Percentiles rank a stretch among this genome's conserved stretches.
Conservation (phyloP, 1,140 invertebrate genomes). For the Pseudomyrmex concolor region DNA sequence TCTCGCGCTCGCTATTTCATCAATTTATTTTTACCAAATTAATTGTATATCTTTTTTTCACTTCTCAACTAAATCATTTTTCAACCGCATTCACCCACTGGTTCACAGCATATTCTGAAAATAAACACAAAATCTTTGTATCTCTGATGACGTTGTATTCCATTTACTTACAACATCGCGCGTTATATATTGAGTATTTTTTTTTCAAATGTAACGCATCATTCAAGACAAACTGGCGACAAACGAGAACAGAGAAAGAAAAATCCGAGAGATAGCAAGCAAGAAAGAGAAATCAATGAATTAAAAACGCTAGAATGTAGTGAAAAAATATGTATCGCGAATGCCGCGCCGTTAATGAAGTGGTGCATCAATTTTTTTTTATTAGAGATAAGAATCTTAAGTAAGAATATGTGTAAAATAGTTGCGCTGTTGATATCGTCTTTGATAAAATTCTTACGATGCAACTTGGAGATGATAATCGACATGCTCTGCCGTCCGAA, state of each 20-base stretch:
- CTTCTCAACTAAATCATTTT: neutral
- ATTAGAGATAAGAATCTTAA: neutral
- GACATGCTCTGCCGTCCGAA: constrained; percentile 13
- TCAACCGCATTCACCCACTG: neutral
- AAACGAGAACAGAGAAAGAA: neutral
- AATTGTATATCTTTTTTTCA: neutral
- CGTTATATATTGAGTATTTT: neutral
- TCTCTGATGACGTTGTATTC: neutral
- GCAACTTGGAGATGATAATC: constrained; percentile 28
- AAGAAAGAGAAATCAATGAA: neutral
- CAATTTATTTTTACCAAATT: neutral
- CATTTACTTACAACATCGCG: neutral
- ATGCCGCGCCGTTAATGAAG: neutral
- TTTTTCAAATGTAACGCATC: neutral
- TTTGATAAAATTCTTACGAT: constrained; percentile 34
- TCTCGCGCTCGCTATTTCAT: neutral
- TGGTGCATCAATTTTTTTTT: neutral
- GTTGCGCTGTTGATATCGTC: constrained; percentile 3
- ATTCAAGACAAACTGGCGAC: constrained; percentile 16
- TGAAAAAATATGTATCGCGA: neutral
- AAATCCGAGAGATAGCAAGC: neutral
- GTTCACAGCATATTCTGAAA: constrained; percentile 1
- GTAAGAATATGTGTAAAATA: neutral
- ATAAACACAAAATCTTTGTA: neutral
- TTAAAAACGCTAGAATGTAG: neutral